A percentile compares a stretch with the other conserved stretches of the same genome.
Evolutionary conservation across 2,888 invertebrate species (phyloP).

Genomic region (Folsomia candida): DNA sequence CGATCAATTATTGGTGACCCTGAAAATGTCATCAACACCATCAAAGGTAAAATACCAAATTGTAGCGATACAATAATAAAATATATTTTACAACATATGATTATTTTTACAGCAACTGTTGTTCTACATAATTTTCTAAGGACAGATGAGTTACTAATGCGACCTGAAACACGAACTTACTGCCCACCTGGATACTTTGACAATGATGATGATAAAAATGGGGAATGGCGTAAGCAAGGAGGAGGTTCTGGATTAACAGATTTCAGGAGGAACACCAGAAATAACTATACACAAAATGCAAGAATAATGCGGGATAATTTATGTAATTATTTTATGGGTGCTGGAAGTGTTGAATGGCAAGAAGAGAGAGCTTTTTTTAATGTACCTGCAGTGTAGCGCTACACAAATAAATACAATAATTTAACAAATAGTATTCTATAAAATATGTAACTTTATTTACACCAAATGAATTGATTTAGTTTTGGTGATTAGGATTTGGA

Average conservation of each 20-base stretch:
- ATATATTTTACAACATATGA: too few species aligned
- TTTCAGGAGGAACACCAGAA: background rate
- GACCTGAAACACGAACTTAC: background rate
- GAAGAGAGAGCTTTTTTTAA: background rate
- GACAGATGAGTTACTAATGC: background rate
- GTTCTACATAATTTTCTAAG: slow-evolving; percentile 12
- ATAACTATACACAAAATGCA: background rate
- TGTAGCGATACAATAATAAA: background rate
- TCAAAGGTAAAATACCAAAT: background rate
- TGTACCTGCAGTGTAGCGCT: background rate
- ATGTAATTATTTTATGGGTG: background rate
- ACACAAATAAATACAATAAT: too few species aligned
- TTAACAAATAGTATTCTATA: too few species aligned
- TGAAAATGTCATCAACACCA: background rate
- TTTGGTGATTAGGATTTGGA: background rate
- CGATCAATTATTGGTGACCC: background rate
- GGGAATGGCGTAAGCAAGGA: background rate
- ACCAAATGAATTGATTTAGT: too few species aligned
- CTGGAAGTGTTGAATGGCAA: background rate
- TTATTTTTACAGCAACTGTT: slow-evolving; percentile 1
- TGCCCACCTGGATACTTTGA: slow-evolving; percentile 10
- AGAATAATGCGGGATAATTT: background rate
- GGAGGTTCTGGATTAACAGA: background rate
- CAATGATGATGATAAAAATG: background rate
- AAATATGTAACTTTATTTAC: too few species aligned